Conservation (phyloP, 2,797 vertebrate species). For the Microchirus variegatus region DNA sequence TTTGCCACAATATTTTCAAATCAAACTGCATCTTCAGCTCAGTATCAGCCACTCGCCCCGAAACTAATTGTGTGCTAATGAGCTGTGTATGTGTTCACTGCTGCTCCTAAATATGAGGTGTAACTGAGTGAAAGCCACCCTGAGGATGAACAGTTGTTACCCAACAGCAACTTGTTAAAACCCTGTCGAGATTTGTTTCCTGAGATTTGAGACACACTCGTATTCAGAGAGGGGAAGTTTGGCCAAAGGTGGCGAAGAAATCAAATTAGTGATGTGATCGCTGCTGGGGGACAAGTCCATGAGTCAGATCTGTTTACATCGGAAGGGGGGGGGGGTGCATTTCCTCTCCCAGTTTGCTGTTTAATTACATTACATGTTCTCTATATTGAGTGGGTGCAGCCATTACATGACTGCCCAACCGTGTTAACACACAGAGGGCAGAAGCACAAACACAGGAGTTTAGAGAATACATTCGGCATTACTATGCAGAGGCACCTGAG, state of each 20-base stretch:
- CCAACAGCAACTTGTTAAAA: constrained; percentile 27
- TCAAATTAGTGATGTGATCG: constrained; percentile 67
- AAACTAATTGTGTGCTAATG: constrained; percentile 63
- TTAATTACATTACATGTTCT: constrained; percentile 67
- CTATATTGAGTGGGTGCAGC: constrained; percentile 56
- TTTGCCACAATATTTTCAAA: background rate
- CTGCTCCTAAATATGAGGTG: constrained; percentile 37
- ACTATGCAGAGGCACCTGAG: no score
- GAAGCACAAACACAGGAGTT: background rate
- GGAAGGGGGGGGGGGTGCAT: constrained; percentile 42
- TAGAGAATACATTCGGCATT: background rate
- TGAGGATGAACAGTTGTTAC: constrained; percentile 36
- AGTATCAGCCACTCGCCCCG: no score
- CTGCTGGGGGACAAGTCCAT: constrained; percentile 51
- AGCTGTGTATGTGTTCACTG: constrained; percentile 48
- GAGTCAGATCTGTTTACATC: constrained; percentile 69
- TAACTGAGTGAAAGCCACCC: constrained; percentile 46
- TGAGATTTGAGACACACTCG: constrained; percentile 8
- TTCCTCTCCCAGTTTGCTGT: constrained; percentile 47
- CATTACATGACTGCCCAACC: constrained; percentile 45
- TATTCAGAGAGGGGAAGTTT: constrained; percentile 36
- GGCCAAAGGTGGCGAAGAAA: constrained; percentile 63
- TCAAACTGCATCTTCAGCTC: background rate
- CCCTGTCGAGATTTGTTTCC: constrained; percentile 8
- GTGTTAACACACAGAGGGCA: constrained; percentile 45